phyloP scores from a whole-genome alignment of 64 coral and sea anemone genomes.

The Montipora cactus region DNA sequence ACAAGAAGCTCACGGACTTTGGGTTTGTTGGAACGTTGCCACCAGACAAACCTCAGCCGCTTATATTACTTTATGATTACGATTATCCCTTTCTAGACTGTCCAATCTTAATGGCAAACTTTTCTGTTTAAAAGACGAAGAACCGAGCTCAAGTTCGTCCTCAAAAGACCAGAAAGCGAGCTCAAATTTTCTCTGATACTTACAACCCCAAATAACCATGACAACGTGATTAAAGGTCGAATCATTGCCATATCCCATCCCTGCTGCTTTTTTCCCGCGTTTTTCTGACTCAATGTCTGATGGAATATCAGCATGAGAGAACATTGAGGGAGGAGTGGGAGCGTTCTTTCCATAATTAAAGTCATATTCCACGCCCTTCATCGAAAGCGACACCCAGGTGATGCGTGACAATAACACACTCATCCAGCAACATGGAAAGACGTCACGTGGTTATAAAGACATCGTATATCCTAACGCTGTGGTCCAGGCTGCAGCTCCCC shows the following conservation, averaged over 20 bases:
- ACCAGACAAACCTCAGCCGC: constrained; percentile 25
- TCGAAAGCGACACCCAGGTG: too few species aligned
- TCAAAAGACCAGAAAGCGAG: too few species aligned
- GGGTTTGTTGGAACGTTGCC: constrained; percentile 62
- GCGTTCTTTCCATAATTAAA: too few species aligned
- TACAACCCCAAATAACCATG: too few species aligned
- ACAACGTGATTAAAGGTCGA: too few species aligned
- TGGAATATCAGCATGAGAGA: too few species aligned
- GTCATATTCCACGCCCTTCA: too few species aligned
- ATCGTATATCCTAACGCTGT: constrained; percentile 71
- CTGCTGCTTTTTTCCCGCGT: too few species aligned
- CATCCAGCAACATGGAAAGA: neutral
- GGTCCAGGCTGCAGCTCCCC: constrained; percentile 76
- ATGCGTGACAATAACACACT: neutral
- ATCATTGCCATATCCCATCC: too few species aligned
- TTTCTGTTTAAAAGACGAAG: neutral
- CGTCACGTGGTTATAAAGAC: neutral
- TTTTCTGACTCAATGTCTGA: too few species aligned
- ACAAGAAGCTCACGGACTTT: constrained; percentile 61
- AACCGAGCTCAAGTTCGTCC: neutral
- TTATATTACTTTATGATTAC: constrained; percentile 80
- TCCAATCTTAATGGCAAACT: constrained; percentile 75
- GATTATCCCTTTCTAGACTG: constrained; percentile 76
- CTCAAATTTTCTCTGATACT: too few species aligned
- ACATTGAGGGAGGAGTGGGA: too few species aligned